Conservation (phyloP, 2,113 vertebrate species). For the Tragelaphus strepsiceros region DNA sequence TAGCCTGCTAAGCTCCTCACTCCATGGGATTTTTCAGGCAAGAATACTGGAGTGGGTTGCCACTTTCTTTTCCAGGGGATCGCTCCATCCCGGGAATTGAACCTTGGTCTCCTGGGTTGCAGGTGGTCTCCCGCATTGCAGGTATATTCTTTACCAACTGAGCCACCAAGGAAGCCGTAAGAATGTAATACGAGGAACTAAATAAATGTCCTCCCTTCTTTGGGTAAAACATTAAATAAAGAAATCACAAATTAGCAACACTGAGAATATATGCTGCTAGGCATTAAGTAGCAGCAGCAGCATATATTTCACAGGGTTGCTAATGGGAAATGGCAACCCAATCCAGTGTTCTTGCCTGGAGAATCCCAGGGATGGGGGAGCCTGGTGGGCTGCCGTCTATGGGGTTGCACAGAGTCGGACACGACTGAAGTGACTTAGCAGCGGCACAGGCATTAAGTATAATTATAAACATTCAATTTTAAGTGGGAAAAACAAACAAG, state of each 20-base stretch:
- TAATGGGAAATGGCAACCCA: too few species aligned
- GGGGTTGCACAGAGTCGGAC: too few species aligned
- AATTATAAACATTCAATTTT: background rate
- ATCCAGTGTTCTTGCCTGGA: too few species aligned
- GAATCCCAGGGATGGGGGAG: too few species aligned
- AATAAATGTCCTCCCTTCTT: background rate
- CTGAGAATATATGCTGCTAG: background rate
- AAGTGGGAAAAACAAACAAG: background rate
- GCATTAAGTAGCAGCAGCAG: background rate
- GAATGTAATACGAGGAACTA: background rate
- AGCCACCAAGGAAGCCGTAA: background rate
- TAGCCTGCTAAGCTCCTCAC: background rate
- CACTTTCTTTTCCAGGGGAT: background rate
- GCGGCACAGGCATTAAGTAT: background rate
- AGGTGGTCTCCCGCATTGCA: background rate
- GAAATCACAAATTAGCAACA: background rate
- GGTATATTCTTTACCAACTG: background rate
- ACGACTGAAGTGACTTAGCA: too few species aligned
- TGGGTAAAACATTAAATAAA: background rate
- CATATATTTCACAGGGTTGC: too few species aligned
- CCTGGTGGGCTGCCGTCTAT: too few species aligned
- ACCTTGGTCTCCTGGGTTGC: background rate
- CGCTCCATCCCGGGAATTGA: background rate
- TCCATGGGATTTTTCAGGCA: background rate
- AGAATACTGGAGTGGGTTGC: background rate